These are phyloP conservation scores for Halcyon badia DNA, from an alignment of 2,797 vertebrate genomes.

Conservation along the genomic window DNA sequence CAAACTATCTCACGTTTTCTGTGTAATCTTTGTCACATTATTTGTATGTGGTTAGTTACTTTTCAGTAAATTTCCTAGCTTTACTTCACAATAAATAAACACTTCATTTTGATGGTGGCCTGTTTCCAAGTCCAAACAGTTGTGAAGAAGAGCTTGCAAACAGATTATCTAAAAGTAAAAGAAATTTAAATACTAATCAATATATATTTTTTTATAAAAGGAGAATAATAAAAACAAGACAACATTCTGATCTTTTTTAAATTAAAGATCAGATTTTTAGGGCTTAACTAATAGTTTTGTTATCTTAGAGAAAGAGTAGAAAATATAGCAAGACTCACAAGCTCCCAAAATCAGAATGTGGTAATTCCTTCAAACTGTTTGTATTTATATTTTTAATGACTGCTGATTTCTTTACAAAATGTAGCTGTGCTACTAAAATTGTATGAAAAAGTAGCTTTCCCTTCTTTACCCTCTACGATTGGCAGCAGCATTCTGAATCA, in stretches of 20 bases:
- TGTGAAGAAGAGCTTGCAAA: neutral
- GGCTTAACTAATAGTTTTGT: neutral
- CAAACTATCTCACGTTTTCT: neutral
- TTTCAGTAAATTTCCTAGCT: neutral
- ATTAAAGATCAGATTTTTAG: neutral
- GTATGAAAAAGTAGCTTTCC: neutral
- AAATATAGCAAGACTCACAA: neutral
- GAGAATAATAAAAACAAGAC: rapidly evolving
- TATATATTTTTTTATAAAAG: no score
- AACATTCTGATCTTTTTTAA: neutral
- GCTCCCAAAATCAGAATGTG: neutral
- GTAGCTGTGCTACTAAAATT: neutral
- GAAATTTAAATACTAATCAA: neutral
- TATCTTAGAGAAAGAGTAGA: neutral
- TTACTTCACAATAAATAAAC: neutral
- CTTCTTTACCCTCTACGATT: neutral
- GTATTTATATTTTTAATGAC: neutral
- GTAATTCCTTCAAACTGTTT: neutral
- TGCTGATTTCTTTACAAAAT: neutral
- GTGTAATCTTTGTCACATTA: neutral
- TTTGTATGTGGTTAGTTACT: neutral
- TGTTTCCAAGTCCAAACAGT: neutral
- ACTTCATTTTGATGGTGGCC: neutral
- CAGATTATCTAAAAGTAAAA: neutral
- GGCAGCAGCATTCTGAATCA: neutral